These are phyloP conservation scores for Echinometra lucunter DNA, from an alignment of 53 echinoderm and acorn worm species.

Conservation along the genomic window DNA sequence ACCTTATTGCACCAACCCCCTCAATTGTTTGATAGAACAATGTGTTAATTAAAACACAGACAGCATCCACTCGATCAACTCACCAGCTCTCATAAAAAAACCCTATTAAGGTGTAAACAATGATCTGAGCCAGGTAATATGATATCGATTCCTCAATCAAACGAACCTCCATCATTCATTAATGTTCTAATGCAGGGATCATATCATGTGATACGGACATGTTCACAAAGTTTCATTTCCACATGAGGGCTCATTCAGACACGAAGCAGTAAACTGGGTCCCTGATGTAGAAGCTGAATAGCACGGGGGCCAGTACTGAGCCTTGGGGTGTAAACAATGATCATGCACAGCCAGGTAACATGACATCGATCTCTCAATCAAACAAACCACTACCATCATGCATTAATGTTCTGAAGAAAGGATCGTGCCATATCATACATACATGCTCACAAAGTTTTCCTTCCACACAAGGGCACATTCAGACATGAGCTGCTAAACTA, in stretches of 20 bases:
- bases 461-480: no score
- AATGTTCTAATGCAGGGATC: not conserved
- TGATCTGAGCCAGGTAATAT: not conserved
- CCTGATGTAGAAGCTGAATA: no score
- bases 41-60: constrained; percentile 25
- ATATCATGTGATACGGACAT: not conserved
- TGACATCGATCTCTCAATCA: no score
- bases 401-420: no score
- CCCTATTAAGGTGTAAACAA: not conserved
- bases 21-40: not conserved
- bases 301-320: no score
- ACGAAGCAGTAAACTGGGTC: no score
- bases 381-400: no score
- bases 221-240: not conserved
- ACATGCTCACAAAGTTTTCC: no score
- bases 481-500: no score
- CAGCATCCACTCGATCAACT: not conserved
- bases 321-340: no score
- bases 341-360: no score
- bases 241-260: not conserved
- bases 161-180: not conserved
- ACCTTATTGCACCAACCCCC: not conserved
- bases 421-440: no score
- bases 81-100: not conserved
- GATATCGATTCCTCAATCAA: constrained; percentile 31